A percentile compares a stretch with the other conserved stretches of the same genome.
Evolutionary conservation across 2,888 invertebrate genomes (phyloP).

Genomic region (Melitaea athalia): DNA sequence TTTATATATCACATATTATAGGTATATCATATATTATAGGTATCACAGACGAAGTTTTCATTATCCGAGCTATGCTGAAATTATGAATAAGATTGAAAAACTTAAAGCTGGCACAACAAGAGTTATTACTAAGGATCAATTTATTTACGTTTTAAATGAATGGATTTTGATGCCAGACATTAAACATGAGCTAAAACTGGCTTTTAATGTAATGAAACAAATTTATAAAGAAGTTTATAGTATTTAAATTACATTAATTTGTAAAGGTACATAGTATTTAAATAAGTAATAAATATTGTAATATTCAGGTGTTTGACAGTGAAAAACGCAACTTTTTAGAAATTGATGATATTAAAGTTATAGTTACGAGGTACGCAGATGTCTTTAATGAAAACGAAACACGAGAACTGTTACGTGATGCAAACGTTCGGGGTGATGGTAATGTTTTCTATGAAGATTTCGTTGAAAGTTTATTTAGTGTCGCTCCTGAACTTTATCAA

Average conservation of each 20-base stretch:
- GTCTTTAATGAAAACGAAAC: slow-evolving; percentile 56
- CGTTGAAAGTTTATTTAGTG: slow-evolving; percentile 62
- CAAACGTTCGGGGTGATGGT: slow-evolving; percentile 68
- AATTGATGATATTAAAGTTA: slow-evolving; percentile 56
- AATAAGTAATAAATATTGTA: background rate
- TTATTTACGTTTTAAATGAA: slow-evolving; percentile 64
- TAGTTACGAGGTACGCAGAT: slow-evolving; percentile 58
- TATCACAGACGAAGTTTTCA: slow-evolving; percentile 66
- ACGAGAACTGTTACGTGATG: slow-evolving; percentile 65
- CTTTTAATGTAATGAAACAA: slow-evolving; percentile 58
- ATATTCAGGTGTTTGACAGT: slow-evolving; percentile 67
- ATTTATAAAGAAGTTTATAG: background rate
- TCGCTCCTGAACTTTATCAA: slow-evolving; percentile 65
- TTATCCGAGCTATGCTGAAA: slow-evolving; percentile 66
- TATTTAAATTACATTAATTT: no score
- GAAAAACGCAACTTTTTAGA: slow-evolving; percentile 65
- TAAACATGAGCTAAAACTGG: slow-evolving; percentile 66
- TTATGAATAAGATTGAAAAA: slow-evolving; percentile 64
- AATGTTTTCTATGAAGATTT: slow-evolving; percentile 65
- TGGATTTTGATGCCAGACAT: slow-evolving; percentile 59
- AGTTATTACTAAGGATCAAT: slow-evolving; percentile 64
- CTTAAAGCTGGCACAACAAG: slow-evolving; percentile 57
- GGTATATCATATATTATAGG: no score
- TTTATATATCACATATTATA: no score
- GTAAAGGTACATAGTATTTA: no score